Evolutionary conservation across 2,888 invertebrate species (phyloP), one percentile per base, ranked within the genome.

Genomic region (Hipparchia semele): DNA sequence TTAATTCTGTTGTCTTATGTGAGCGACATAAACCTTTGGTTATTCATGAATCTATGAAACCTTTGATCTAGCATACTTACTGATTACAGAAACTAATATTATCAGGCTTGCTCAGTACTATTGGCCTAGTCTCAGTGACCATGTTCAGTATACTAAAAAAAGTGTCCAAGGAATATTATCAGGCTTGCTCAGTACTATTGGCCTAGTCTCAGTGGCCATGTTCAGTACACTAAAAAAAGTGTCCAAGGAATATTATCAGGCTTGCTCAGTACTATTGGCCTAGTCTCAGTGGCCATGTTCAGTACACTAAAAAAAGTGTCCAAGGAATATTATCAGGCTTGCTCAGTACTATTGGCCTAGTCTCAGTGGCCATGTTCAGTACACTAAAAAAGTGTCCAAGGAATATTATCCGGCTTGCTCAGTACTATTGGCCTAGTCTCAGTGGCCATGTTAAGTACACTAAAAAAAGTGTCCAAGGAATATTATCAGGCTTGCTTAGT

Each of bases 1-100:
- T 78, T 78, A 80, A 80, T 80, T 78, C 74, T 73, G 77, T 72
- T 76, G 70, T 73, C 74, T 73, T 73, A 66, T 73, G 49, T 70
- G 74, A 74, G 67, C 71, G 74, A 69, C 66, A 62, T 71, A 59
- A 71, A 68, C 62, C 58, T 51, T 73, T 64, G 59, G 54, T 71
- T 71, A 71, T 76, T 71, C 72, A 72, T 69, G 70, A 68, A 68
- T 23, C 64, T 65, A 65, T 51, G 56, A 23, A 10, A n/a, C 23
- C 59, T 23, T 23, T 49, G 13, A 64, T 49, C 6, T 64, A 51
- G 49, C n/a, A 45, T 6, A 64, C 10, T 10, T 62, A 13, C n/a
- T 12, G 7, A 13, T 23, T n/a, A 61, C 61, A 12, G 7, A 6
- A 45, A 12, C 6, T 61, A 61, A 61, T 10, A 12, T 60, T 12